These are phyloP conservation scores for Acanthurus leucopareius DNA, from an alignment of 2,797 vertebrate genomes.

Conservation along the genomic window DNA sequence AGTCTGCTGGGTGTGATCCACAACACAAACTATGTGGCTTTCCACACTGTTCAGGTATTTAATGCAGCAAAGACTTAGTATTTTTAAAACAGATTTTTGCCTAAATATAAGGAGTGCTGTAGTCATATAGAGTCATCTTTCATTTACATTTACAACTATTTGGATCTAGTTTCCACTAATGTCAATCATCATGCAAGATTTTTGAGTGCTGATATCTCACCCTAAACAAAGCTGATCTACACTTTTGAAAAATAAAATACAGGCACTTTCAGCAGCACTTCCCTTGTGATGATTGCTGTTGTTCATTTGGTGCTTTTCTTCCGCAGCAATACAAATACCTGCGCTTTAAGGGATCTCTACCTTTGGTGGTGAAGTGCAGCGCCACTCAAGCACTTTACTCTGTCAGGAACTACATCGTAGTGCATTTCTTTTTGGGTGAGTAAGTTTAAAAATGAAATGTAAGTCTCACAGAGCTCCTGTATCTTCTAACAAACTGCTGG, in stretches of 20 bases:
- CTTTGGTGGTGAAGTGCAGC: slow-evolving; percentile 90
- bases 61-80: not conserved
- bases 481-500: not conserved
- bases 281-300: not conserved
- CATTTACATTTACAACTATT: not conserved
- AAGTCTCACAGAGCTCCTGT: not conserved
- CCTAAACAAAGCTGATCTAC: not conserved
- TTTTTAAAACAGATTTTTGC: slow-evolving; percentile 7
- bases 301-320: slow-evolving; percentile 8
- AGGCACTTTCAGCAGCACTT: not conserved
- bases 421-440: slow-evolving; percentile 96
- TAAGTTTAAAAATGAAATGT: slow-evolving; percentile 1
- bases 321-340: slow-evolving; percentile 95
- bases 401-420: slow-evolving; percentile 89
- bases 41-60: slow-evolving; percentile 93
- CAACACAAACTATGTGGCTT: slow-evolving; percentile 95
- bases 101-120: not conserved
- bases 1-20: slow-evolving; percentile 92
- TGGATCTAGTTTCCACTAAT: not conserved
- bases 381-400: slow-evolving; percentile 91
- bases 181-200: not conserved
- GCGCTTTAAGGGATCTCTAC: slow-evolving; percentile 91
- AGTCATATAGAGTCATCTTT: not conserved
- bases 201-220: not conserved
- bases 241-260: not conserved